Conservation (phyloP, 2,113 vertebrate species). For the Nyctibius bracteatus region DNA sequence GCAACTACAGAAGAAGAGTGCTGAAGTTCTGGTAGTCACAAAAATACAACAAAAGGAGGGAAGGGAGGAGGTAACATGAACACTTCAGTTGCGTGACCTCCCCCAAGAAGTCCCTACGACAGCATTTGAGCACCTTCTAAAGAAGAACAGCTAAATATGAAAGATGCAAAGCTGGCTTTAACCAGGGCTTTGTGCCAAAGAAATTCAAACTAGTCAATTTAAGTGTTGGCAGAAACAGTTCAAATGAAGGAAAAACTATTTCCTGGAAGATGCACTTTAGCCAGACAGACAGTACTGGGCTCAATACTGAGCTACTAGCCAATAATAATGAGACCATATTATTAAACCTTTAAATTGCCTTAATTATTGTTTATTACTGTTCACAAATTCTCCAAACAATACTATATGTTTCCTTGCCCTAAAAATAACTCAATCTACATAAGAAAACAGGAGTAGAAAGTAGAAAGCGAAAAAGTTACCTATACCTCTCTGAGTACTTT, state of each 20-base stretch:
- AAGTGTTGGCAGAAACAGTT: background rate
- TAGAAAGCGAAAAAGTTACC: background rate
- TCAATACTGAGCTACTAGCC: background rate
- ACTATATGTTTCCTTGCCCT: background rate
- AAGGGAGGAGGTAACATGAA: background rate
- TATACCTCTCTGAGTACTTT: background rate
- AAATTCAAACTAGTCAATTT: background rate
- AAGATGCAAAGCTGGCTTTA: background rate
- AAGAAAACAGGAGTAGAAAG: background rate
- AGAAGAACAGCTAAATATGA: background rate
- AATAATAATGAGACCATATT: background rate
- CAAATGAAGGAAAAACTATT: background rate
- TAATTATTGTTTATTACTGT: background rate
- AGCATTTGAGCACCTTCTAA: background rate
- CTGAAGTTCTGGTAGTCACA: background rate
- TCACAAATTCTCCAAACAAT: background rate
- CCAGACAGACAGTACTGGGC: background rate
- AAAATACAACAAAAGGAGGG: background rate
- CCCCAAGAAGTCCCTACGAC: background rate
- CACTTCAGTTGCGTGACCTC: background rate
- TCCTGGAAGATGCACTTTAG: background rate
- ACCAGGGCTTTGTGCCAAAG: background rate
- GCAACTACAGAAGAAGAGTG: background rate
- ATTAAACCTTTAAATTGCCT: background rate
- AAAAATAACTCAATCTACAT: background rate